These are phyloP conservation scores for Pelvicachromis taeniatus DNA, from an alignment of 2,113 vertebrate species.

Conservation along the genomic window DNA sequence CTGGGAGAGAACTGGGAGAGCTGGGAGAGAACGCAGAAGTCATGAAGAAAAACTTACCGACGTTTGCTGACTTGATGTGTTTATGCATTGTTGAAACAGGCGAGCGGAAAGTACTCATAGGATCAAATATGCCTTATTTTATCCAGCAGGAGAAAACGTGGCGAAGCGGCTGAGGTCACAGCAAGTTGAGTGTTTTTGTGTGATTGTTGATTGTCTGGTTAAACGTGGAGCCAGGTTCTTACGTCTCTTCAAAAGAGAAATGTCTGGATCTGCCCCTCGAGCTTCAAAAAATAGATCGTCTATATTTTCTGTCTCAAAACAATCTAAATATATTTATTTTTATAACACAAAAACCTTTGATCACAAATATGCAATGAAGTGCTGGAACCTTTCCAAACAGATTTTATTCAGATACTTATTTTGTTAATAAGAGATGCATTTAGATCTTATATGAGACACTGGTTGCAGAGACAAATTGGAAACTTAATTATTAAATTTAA, in stretches of 20 bases:
- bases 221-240: neutral
- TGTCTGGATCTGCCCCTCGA: neutral
- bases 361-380: conserved; percentile 7
- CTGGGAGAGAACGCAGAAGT: conserved; percentile 20
- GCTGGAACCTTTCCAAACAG: neutral
- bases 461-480: conserved; percentile 14
- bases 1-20: neutral
- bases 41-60: neutral
- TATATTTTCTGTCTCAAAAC: neutral
- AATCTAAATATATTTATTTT: conserved; percentile 48
- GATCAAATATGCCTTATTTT: conserved; percentile 33
- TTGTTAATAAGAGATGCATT: conserved; percentile 4
- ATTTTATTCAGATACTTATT: conserved; percentile 38
- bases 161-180: neutral
- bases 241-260: neutral
- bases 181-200: neutral
- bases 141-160: neutral
- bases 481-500: neutral
- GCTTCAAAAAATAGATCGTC: neutral
- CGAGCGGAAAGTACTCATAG: conserved; percentile 43
- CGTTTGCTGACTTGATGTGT: conserved; percentile 49
- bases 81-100: conserved; percentile 49
- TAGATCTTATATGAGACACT: conserved; percentile 23
- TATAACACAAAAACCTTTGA: conserved; percentile 4
- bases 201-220: neutral